Evolutionary conservation across 1,140 invertebrate genomes (phyloP).

Genomic region (Leptonema lineaticorne): DNA sequence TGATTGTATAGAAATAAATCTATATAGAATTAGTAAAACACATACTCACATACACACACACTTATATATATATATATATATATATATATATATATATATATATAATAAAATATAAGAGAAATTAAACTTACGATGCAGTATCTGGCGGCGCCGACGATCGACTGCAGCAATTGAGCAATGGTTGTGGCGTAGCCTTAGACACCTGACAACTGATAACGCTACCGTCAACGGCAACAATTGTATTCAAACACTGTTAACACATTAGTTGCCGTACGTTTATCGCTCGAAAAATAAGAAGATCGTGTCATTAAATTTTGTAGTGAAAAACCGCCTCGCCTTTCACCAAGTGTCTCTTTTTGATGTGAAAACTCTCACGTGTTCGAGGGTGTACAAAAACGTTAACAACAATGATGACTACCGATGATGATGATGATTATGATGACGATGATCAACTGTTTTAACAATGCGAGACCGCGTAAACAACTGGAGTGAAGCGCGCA

Average conservation of each 20-base stretch:
- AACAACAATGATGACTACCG: neutral
- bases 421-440: neutral
- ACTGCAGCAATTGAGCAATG: slow-evolving; percentile 56
- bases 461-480: slow-evolving; percentile 2
- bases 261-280: too few relatives aligned
- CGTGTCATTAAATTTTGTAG: too few relatives aligned
- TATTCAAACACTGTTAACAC: too few relatives aligned
- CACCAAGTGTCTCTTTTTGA: slow-evolving; percentile 5
- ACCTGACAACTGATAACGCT: slow-evolving; percentile 23
- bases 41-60: too few relatives aligned
- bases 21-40: too few relatives aligned
- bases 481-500: neutral
- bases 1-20: too few relatives aligned
- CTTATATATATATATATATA: neutral
- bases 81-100: neutral
- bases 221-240: slow-evolving; percentile 4
- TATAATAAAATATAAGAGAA: neutral
- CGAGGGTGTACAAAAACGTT: neutral
- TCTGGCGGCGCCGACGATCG: slow-evolving; percentile 55
- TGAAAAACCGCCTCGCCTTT: too few relatives aligned
- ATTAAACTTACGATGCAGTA: slow-evolving; percentile 55
- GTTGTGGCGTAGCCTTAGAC: slow-evolving; percentile 45
- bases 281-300: too few relatives aligned
- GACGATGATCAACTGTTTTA: neutral
- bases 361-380: too few relatives aligned